A percentile compares a stretch with the other conserved stretches of the same genome.
Evolutionary conservation across 1,140 invertebrate species (phyloP).

Genomic region (Sinella curviseta): DNA sequence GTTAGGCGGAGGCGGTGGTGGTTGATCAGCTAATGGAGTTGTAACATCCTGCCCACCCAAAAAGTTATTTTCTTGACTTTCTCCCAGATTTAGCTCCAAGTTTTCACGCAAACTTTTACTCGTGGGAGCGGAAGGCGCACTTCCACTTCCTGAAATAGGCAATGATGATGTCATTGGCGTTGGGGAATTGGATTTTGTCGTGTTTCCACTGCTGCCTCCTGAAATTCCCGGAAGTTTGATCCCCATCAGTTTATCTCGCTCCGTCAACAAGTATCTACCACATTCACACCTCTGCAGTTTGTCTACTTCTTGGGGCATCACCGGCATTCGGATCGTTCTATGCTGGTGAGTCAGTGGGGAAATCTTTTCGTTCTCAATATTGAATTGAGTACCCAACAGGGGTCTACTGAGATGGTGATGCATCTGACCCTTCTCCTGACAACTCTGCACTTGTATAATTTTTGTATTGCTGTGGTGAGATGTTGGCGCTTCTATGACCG

Average conservation of each 20-base stretch:
- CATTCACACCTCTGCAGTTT: slow-evolving; percentile 3
- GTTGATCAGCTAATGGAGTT: neutral
- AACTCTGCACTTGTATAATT: slow-evolving; percentile 1
- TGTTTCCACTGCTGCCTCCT: neutral
- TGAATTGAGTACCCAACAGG: neutral
- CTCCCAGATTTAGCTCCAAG: neutral
- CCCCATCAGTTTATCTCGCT: neutral
- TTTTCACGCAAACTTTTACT: neutral
- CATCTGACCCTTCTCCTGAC: neutral
- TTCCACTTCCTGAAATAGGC: neutral
- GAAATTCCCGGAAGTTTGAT: neutral
- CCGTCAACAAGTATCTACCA: slow-evolving; percentile 6
- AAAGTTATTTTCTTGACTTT: neutral
- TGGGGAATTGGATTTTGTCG: neutral
- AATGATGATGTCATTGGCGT: neutral
- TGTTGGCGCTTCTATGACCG: neutral
- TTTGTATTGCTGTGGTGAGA: neutral
- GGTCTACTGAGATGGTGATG: neutral
- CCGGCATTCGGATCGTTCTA: neutral
- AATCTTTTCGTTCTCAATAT: neutral
- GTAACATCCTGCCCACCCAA: neutral
- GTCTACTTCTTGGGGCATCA: slow-evolving; percentile 5
- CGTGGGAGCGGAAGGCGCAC: neutral
- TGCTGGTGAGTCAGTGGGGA: neutral
- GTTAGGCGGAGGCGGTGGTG: neutral